Conservation (phyloP, 1,140 invertebrate species). For the Procambarus clarkii region DNA sequence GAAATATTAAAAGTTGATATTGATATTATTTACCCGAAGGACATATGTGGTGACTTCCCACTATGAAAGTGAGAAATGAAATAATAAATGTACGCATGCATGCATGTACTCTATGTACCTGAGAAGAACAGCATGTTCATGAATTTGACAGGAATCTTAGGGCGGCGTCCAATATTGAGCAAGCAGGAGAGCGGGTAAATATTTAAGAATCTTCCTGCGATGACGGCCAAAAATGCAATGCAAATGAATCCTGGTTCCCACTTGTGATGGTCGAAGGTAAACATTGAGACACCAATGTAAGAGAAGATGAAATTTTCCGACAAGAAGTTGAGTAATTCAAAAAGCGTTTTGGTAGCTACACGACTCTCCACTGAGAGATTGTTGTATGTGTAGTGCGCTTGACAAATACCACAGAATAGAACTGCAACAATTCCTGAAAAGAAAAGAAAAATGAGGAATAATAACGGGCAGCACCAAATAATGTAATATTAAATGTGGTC, state of each 20-base stretch:
- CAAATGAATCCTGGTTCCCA: constrained; percentile 95
- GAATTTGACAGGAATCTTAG: constrained; percentile 94
- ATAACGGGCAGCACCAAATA: not conserved
- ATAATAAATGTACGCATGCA: constrained; percentile 96
- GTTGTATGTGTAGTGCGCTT: constrained; percentile 99
- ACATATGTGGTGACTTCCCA: constrained; percentile 94
- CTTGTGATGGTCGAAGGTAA: constrained; percentile 96
- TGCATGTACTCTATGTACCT: constrained; percentile 84
- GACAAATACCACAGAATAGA: constrained; percentile 98
- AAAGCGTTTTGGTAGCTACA: constrained; percentile 94
- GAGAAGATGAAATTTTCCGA: constrained; percentile 99
- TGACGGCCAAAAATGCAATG: constrained; percentile 89
- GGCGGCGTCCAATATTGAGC: constrained; percentile 93
- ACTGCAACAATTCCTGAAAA: constrained; percentile 84
- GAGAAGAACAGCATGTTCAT: constrained; percentile 99
- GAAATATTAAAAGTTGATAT: too few relatives aligned
- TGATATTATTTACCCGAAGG: constrained; percentile 75
- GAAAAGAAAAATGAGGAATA: not conserved
- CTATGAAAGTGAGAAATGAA: constrained; percentile 95
- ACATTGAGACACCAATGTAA: constrained; percentile 99
- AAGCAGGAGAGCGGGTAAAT: constrained; percentile 97
- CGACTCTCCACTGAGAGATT: constrained; percentile 93
- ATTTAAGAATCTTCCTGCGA: constrained; percentile 92
- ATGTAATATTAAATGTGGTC: not conserved
- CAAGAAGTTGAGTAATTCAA: constrained; percentile 96